Evolutionary conservation across 2,113 vertebrate species (phyloP), one percentile per base, ranked within the genome.

Genomic region (Sebastes schlegelii): DNA sequence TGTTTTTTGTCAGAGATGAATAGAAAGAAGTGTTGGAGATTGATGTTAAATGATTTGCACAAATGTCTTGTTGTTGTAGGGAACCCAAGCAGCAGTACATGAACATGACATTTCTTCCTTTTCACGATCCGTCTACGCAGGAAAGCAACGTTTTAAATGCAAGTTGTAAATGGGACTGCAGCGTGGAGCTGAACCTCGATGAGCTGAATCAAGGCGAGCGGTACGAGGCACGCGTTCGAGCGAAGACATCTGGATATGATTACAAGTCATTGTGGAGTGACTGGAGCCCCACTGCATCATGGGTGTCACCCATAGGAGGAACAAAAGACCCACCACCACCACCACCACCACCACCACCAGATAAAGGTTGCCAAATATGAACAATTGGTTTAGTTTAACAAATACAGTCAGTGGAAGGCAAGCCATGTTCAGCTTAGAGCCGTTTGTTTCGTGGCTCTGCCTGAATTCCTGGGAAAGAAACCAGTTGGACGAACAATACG

Each of bases 201-300:
- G 0, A 0, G 2, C 60, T 95, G 51, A 16, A 43, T 4, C 17
- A 6, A 45, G 81, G 65, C 0, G 17, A 85, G n/a, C 51, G 0
- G 8, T 91, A 92, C 2, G 40, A 91, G 52, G 88, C 42, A 0
- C 91, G 89, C 2, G 16, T 76, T 43, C 75, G 88, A 51, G 63
- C 88, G 26, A 1, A 26, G 26, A 26, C 3, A 26, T 26, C 26
- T 26, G 26, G 26, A 26, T 0, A 26, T 26, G 26, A 3, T 26
- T 26, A 0, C 26, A 0, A 0, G 0, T 68, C 83, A 6, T 3
- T 2, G 6, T 95, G 93, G 93, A 94, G 93, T 19, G 92, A 94
- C 16, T 95, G 94, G 94, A 77, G 93, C 75, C 81, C 78, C 19
- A 55, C 16, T 8, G 49, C n/a, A 57, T 74, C 85, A 8, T 93